A percentile compares a stretch with the other conserved stretches of the same genome.
Evolutionary conservation across 2,888 invertebrate species (phyloP).

Genomic region (Andrena marginata): DNA sequence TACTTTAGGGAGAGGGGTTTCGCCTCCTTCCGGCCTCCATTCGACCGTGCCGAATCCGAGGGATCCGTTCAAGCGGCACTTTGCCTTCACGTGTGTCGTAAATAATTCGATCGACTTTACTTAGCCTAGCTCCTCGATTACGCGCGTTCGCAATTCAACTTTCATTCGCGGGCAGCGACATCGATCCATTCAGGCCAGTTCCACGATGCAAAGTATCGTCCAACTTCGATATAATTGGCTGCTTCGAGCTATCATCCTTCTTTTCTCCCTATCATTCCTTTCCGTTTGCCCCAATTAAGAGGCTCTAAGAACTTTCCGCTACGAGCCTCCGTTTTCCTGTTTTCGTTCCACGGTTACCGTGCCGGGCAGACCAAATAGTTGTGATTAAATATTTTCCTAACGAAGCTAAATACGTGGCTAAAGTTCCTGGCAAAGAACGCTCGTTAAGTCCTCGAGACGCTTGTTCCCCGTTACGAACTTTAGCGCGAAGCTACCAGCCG

Average conservation of each 20-base stretch:
- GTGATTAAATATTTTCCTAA: constrained; percentile 40
- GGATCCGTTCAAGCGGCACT: background rate
- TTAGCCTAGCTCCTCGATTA: background rate
- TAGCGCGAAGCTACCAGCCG: constrained; percentile 6
- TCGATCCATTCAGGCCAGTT: background rate
- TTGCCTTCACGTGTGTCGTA: constrained; percentile 14
- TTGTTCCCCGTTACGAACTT: constrained; percentile 13
- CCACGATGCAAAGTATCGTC: background rate
- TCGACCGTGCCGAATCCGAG: constrained; percentile 43
- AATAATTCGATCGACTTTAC: constrained; percentile 1
- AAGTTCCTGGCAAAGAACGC: constrained; percentile 27
- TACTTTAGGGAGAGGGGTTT: constrained; percentile 78
- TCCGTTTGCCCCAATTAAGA: constrained; percentile 29
- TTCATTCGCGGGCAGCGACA: background rate
- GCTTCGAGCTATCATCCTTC: constrained; percentile 16
- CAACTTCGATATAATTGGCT: constrained; percentile 46
- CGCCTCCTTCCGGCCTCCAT: constrained; percentile 60
- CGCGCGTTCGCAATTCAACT: background rate
- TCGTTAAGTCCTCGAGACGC: constrained; percentile 32
- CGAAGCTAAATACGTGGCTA: constrained; percentile 29
- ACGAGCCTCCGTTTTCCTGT: background rate
- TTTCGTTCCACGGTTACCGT: constrained; percentile 2
- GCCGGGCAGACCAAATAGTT: constrained; percentile 6
- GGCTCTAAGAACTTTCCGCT: constrained; percentile 4
- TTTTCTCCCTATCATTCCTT: background rate